Evolutionary conservation across 2,888 invertebrate genomes (phyloP).

Genomic region (Prenolepis imparis): DNA sequence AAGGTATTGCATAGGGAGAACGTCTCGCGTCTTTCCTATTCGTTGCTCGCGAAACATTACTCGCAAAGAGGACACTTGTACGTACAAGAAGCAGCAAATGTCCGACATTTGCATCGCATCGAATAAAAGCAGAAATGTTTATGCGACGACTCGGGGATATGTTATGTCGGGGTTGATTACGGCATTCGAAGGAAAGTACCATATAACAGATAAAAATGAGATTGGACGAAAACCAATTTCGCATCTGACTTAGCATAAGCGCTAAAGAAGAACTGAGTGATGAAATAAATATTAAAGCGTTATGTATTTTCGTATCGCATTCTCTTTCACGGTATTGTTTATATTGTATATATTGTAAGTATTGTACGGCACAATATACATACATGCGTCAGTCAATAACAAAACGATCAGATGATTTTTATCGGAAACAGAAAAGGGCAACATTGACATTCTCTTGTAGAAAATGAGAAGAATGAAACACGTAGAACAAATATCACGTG

Average conservation of each 20-base stretch:
- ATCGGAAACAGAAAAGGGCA: conserved; percentile 20
- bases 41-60: conserved; percentile 4
- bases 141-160: conserved; percentile 18
- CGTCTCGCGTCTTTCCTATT: conserved; percentile 28
- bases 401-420: conserved; percentile 39
- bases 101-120: conserved; percentile 9
- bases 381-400: conserved; percentile 19
- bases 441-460: conserved; percentile 29
- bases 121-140: not conserved
- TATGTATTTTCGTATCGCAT: not conserved
- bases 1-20: conserved; percentile 39
- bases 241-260: not conserved
- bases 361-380: conserved; percentile 11
- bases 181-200: not conserved
- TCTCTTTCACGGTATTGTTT: not conserved
- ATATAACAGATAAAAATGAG: not conserved
- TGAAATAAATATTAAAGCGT: conserved; percentile 42
- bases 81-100: not conserved
- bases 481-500: conserved; percentile 27
- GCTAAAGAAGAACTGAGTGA: conserved; percentile 17
- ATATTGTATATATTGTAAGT: not conserved
- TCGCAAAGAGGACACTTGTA: conserved; percentile 22
- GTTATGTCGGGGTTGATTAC: conserved; percentile 16
- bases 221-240: conserved; percentile 35
- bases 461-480: conserved; percentile 18